These are phyloP conservation scores for Nothobranchius kuhntae DNA, from an alignment of 2,113 vertebrate species.

Conservation along the genomic window DNA sequence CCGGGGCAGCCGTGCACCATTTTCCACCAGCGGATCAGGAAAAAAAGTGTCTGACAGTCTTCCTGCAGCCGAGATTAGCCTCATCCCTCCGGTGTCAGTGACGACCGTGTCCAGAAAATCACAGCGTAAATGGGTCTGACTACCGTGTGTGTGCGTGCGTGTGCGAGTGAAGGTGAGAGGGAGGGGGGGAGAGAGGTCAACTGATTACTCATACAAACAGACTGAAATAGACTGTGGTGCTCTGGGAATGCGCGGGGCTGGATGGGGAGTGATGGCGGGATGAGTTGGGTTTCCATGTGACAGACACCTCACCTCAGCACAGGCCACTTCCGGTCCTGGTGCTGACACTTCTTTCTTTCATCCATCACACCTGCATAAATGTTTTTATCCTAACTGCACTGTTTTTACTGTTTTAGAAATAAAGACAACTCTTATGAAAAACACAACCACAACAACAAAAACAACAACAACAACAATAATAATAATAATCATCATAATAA, in stretches of 20 bases:
- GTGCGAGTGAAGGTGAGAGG: not conserved
- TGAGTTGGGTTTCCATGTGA: constrained; percentile 87
- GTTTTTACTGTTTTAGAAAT: too few species aligned
- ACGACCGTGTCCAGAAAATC: constrained; percentile 98
- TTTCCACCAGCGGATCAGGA: constrained; percentile 89
- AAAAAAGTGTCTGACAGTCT: constrained; percentile 92
- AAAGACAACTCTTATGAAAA: too few species aligned
- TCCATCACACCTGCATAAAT: constrained; percentile 88
- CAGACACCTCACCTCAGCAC: constrained; percentile 82
- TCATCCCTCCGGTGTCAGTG: constrained; percentile 98
- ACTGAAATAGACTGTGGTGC: constrained; percentile 85
- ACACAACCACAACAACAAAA: too few species aligned
- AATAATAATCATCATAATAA: too few species aligned
- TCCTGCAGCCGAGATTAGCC: constrained; percentile 93
- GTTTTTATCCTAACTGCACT: too few species aligned
- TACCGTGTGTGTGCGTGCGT: constrained; percentile 6
- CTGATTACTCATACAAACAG: constrained; percentile 99
- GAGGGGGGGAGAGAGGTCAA: constrained; percentile 75
- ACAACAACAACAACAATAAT: too few species aligned
- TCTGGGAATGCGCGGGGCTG: constrained; percentile 39
- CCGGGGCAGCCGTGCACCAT: constrained; percentile 64
- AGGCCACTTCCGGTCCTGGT: constrained; percentile 91
- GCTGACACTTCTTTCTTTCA: constrained; percentile 93
- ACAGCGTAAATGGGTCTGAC: constrained; percentile 96
- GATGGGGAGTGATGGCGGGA: constrained; percentile 67